Percentiles rank a stretch among this genome's conserved stretches.
These are phyloP conservation scores for Corapipo altera DNA, from an alignment of 2,113 vertebrate genomes.

Conservation along the genomic window DNA sequence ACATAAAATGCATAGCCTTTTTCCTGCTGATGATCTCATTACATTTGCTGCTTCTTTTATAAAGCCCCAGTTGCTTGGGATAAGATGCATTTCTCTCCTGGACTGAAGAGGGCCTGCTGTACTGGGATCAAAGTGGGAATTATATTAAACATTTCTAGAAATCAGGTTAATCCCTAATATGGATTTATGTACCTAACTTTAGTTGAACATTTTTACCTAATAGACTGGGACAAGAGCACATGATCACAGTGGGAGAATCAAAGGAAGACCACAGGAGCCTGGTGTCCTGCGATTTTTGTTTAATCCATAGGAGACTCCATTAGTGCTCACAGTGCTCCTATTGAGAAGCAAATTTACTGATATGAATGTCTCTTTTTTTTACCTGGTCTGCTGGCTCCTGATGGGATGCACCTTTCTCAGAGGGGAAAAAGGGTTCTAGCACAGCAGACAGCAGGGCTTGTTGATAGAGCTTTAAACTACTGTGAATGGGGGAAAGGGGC, in stretches of 20 bases:
- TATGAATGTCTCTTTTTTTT: not conserved
- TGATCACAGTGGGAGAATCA: not conserved
- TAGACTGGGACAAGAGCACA: accelerated
- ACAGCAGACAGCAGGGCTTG: too few relatives aligned
- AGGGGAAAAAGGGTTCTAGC: too few relatives aligned
- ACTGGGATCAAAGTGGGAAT: not conserved
- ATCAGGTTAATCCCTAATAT: not conserved
- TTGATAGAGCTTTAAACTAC: too few relatives aligned
- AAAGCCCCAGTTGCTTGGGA: not conserved
- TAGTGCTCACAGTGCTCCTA: not conserved
- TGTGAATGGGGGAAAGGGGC: too few relatives aligned
- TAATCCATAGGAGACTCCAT: not conserved
- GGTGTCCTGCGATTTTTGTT: not conserved
- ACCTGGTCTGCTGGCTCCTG: not conserved
- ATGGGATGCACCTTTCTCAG: too few relatives aligned
- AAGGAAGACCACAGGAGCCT: not conserved
- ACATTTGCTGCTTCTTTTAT: not conserved
- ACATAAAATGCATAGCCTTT: not conserved
- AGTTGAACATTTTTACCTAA: not conserved
- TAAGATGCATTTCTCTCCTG: not conserved
- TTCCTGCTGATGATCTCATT: not conserved
- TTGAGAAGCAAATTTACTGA: not conserved
- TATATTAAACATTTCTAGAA: not conserved
- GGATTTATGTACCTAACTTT: not conserved
- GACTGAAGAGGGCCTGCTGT: not conserved